These are phyloP conservation scores for Bombus sibiricus DNA, from an alignment of 1,140 invertebrate species.

Conservation along the genomic window DNA sequence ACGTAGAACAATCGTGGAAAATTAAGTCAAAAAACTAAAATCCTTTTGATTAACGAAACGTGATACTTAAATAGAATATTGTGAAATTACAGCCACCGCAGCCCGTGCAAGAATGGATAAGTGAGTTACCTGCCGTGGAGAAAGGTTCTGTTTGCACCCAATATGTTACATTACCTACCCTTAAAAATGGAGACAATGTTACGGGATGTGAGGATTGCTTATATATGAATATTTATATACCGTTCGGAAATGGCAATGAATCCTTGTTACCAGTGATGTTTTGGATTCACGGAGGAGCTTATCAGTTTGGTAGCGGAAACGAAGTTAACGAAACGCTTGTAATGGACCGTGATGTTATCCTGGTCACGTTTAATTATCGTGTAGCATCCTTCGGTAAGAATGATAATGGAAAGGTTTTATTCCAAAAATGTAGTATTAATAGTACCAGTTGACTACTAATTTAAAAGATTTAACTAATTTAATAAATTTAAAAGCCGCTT, in stretches of 20 bases:
- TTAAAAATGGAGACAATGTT: slow-evolving; percentile 53
- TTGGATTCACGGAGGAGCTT: slow-evolving; percentile 78
- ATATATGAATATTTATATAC: slow-evolving; percentile 85
- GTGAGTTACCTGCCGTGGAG: slow-evolving; percentile 76
- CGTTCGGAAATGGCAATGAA: slow-evolving; percentile 61
- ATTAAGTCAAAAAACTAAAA: no score
- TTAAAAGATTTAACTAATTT: no score
- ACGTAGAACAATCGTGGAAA: neutral
- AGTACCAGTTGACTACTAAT: no score
- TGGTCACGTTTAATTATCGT: slow-evolving; percentile 87
- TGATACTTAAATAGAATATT: no score
- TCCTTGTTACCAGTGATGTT: slow-evolving; percentile 73
- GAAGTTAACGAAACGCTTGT: slow-evolving; percentile 83
- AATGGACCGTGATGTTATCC: slow-evolving; percentile 84
- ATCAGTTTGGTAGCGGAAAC: slow-evolving; percentile 78
- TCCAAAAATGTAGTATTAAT: no score
- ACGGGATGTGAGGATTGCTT: slow-evolving; percentile 84
- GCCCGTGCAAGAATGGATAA: slow-evolving; percentile 73
- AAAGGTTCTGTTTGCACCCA: slow-evolving; percentile 77
- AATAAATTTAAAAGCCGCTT: no score
- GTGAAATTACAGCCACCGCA: slow-evolving; percentile 7
- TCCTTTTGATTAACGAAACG: no score
- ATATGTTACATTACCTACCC: slow-evolving; percentile 18
- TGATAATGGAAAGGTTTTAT: no score
- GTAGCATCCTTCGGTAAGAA: slow-evolving; percentile 77